Conservation (phyloP, 2,797 vertebrate species). For the Loriculus beryllinus region DNA sequence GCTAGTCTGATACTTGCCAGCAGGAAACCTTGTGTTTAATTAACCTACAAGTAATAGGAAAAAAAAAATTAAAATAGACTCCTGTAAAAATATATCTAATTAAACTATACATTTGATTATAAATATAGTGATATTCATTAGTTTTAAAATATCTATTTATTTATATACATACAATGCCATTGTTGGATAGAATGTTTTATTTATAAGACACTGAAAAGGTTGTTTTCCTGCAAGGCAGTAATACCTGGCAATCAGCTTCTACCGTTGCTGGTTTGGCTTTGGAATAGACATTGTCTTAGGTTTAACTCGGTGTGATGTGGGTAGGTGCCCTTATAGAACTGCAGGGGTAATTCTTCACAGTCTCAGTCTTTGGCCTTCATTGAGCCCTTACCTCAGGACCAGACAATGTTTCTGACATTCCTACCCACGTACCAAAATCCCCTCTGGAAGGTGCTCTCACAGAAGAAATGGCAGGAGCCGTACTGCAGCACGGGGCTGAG, state of each 20-base stretch:
- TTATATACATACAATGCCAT: background rate
- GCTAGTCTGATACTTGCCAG: slow-evolving; percentile 25
- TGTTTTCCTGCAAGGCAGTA: background rate
- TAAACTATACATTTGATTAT: background rate
- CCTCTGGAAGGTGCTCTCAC: background rate
- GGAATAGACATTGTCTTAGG: background rate
- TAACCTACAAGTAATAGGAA: background rate
- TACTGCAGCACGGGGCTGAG: background rate
- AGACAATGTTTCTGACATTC: background rate
- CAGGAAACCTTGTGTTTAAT: slow-evolving; percentile 15
- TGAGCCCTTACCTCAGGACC: background rate
- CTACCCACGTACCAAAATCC: background rate
- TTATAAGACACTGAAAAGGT: background rate
- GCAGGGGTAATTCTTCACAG: background rate
- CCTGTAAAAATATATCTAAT: background rate
- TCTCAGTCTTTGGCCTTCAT: background rate
- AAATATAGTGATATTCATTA: background rate
- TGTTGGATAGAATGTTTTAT: background rate
- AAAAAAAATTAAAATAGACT: background rate
- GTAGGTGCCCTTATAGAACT: background rate
- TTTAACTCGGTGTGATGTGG: background rate
- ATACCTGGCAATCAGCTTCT: background rate
- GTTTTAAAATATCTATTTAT: background rate
- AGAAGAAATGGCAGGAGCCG: background rate
- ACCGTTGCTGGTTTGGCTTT: background rate